Evolutionary conservation across 2,888 invertebrate genomes (phyloP).

Genomic region (Dryobotodes eremita): DNA sequence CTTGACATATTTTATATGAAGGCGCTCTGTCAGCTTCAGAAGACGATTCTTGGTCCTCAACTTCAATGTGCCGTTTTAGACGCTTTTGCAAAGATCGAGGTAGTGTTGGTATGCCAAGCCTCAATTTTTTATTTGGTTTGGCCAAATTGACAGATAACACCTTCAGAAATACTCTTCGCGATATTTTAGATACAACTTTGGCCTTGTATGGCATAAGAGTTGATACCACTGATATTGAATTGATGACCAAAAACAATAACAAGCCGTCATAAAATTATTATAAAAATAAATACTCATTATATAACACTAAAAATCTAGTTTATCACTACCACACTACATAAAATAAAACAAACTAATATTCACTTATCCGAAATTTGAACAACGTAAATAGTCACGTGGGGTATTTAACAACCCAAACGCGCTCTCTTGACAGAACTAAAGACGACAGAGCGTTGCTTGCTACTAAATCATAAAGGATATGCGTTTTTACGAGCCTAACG

Average conservation of each 20-base stretch:
- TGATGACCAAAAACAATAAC: neutral
- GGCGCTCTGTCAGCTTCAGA: neutral
- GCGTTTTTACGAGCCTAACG: too few species aligned
- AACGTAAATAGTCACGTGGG: neutral
- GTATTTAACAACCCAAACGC: neutral
- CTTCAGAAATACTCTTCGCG: neutral
- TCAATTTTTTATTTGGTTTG: neutral
- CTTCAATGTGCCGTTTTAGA: neutral
- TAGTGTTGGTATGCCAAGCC: neutral
- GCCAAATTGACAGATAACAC: neutral
- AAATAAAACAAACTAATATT: neutral
- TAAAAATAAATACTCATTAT: neutral
- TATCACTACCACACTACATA: neutral
- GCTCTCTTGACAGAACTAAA: neutral
- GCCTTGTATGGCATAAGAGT: neutral
- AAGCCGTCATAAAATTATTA: neutral
- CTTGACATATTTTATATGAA: neutral
- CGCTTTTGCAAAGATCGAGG: neutral
- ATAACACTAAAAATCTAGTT: neutral
- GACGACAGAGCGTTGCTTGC: neutral
- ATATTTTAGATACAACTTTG: neutral
- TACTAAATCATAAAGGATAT: neutral
- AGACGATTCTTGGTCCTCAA: neutral
- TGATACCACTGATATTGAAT: neutral
- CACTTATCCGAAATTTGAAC: neutral